Percentiles rank a stretch among this genome's conserved stretches.
These are phyloP conservation scores for Nebria ingens DNA, from an alignment of 1,140 invertebrate species.

Conservation along the genomic window DNA sequence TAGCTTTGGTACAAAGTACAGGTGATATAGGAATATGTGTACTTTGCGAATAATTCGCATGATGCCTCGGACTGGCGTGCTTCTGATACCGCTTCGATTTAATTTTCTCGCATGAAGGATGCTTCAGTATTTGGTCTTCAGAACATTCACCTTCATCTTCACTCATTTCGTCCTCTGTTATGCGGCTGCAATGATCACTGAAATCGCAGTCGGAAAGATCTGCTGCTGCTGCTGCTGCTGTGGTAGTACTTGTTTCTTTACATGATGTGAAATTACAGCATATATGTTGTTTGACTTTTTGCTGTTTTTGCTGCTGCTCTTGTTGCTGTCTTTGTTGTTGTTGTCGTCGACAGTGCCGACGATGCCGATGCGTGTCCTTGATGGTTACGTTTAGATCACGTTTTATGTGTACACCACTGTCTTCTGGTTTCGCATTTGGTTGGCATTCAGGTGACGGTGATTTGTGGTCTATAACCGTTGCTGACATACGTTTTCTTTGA, in stretches of 20 bases:
- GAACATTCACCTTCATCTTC: conserved; percentile 32
- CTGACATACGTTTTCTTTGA: conserved; percentile 29
- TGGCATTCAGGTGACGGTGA: conserved; percentile 9
- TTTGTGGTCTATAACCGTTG: conserved; percentile 18
- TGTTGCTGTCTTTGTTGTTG: conserved; percentile 21
- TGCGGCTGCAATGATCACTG: conserved; percentile 18
- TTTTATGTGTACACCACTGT: conserved; percentile 16
- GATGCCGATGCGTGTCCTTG: conserved; percentile 21
- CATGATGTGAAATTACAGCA: conserved; percentile 18
- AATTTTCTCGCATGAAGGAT: conserved; percentile 11
- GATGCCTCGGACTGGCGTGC: conserved; percentile 15
- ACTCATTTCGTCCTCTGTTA: conserved; percentile 34
- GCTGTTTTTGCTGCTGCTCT: conserved; percentile 22
- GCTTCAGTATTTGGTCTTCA: conserved; percentile 12
- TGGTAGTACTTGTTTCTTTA: conserved; percentile 10
- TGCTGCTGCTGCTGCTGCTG: conserved; percentile 27
- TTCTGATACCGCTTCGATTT: conserved; percentile 25
- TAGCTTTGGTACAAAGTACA: conserved; percentile 22
- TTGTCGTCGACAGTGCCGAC: conserved; percentile 19
- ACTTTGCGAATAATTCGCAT: conserved; percentile 15
- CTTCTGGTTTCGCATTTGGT: conserved; percentile 15
- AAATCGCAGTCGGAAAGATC: conserved; percentile 13
- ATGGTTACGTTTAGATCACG: conserved; percentile 22
- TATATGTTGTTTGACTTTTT: conserved; percentile 25
- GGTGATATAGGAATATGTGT: conserved; percentile 12